Conservation (phyloP, 1,140 invertebrate genomes). For the Euura lappo region DNA sequence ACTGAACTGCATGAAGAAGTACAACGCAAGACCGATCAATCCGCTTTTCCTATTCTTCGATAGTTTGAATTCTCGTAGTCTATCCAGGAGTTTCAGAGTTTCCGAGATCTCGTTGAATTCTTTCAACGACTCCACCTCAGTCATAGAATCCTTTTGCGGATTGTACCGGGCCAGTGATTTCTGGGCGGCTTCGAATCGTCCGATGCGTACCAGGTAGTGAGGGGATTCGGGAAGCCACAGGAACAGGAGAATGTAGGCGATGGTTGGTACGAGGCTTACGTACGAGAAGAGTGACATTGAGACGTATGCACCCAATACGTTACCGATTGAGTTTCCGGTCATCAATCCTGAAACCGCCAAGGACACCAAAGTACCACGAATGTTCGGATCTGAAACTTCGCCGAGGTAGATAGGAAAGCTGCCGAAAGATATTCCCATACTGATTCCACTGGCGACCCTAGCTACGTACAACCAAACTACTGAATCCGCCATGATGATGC, state of each 20-base stretch:
- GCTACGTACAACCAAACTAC: conserved; percentile 62
- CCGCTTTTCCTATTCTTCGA: conserved; percentile 15
- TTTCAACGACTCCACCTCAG: conserved; percentile 37
- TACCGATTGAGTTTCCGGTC: conserved; percentile 73
- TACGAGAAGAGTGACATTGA: conserved; percentile 64
- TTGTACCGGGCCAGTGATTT: conserved; percentile 41
- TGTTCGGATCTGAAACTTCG: conserved; percentile 67
- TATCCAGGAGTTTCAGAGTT: conserved; percentile 8
- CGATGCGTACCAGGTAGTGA: conserved; percentile 67
- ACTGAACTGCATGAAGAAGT: conserved; percentile 34
- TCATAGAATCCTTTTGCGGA: conserved; percentile 28
- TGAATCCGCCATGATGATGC: conserved; percentile 62
- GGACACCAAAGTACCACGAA: conserved; percentile 71
- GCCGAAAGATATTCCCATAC: conserved; percentile 69
- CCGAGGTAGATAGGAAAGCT: conserved; percentile 70
- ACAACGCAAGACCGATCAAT: neutral
- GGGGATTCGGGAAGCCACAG: conserved; percentile 77
- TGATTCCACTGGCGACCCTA: conserved; percentile 65
- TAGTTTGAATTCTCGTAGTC: conserved; percentile 26
- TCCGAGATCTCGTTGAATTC: conserved; percentile 32
- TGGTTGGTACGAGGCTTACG: conserved; percentile 63
- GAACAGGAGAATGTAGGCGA: conserved; percentile 66
- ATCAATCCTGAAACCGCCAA: conserved; percentile 53
- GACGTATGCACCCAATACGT: conserved; percentile 68
- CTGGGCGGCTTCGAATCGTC: conserved; percentile 65